Base-by-base conservation (phyloP, 1,140 invertebrate genomes). In the Amyelois transitella region DNA sequence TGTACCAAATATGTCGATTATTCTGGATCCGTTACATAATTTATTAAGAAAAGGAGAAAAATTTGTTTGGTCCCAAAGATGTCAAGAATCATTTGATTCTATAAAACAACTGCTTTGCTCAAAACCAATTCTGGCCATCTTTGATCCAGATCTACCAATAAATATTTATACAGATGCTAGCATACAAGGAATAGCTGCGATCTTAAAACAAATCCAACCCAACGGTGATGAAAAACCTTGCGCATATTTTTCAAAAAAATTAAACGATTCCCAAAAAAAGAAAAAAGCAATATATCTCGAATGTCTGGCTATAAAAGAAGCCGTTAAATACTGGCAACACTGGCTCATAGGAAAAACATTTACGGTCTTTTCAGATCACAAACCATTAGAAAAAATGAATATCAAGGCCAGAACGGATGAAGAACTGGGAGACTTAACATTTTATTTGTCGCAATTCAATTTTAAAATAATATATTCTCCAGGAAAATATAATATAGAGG, bases 401-500 rank as follows among this genome's bases (percentile, higher is more conserved):
- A n/a, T n/a, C n/a, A n/a, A n/a, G n/a, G n/a, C n/a, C n/a, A n/a
- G n/a, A n/a, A n/a, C n/a, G n/a, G n/a, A n/a, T n/a, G n/a, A n/a
- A n/a, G n/a, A n/a, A 10, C 14, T 8, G 6, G 5, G 14, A 17
- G 14, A 43, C 6, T 43, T 6, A 43, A 43, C 43, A 43, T 43
- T n/a, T n/a, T n/a, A n/a, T n/a, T n/a, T n/a, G n/a, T n/a, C n/a
- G 14, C 14, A 43, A 10, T 43, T 43, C 5, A 43, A 43, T 43
- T 10, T 43, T 14, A 14, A 43, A 43, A 14, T 10, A 43, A 43
- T 43, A n/a, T n/a, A n/a, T n/a, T n/a, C n/a, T n/a, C n/a, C n/a
- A n/a, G n/a, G n/a, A n/a, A n/a, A n/a, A n/a, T 43, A 51, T 0
- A 57, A 57, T 12, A 1, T 50, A 19, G 51, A 58, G 43, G 60